Evolutionary conservation across 1,140 invertebrate genomes (phyloP), one percentile per base, ranked within the genome.

Genomic region (Piezodorus guildinii): DNA sequence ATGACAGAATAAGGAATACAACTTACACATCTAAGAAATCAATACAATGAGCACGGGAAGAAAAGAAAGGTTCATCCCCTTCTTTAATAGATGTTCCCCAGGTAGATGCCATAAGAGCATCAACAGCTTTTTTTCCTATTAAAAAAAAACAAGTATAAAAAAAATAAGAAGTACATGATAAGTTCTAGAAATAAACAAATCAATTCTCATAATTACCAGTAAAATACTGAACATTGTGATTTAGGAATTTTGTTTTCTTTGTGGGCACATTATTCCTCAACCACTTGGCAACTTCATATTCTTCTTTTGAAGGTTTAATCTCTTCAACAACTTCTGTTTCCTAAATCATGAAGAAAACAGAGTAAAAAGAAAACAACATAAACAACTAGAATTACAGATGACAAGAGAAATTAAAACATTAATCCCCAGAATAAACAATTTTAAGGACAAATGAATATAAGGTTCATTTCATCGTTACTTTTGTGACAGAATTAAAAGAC

Each of bases 171-270:
- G 6, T 10, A 49, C 6, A 6, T 19, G 12, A 10, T 2, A 19
- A 1, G 10, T 12, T 5, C 46, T 17, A 4, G 14, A 49, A 19
- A 6, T n/a, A n/a, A 56, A 15, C 17, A 9, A 15, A 9, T 2
- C 2, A 10, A 25, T 27, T 16, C 59, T n/a, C 39, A 62, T 12
- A 69, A 70, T 72, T 80, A 85, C 92, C 92, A 69, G 91, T 92
- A 70, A 98, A 98, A 77, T 97, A 96, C 74, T 96, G 89, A 0
- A 98, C 95, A 77, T 94, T 89, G 75, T 98, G 94, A 70, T 91
- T 90, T 52, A 94, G 79, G 72, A 97, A 94, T 76, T 94, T 97
- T 0, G 93, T 96, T 73, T 93, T 93, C 76, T 96, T 96, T 9
- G 85, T 88, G 16, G 90, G 92, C 16, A 94, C 85, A 77, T 96